phyloP scores from a whole-genome alignment of 2,797 vertebrate species.

The Semotilus atromaculatus region DNA sequence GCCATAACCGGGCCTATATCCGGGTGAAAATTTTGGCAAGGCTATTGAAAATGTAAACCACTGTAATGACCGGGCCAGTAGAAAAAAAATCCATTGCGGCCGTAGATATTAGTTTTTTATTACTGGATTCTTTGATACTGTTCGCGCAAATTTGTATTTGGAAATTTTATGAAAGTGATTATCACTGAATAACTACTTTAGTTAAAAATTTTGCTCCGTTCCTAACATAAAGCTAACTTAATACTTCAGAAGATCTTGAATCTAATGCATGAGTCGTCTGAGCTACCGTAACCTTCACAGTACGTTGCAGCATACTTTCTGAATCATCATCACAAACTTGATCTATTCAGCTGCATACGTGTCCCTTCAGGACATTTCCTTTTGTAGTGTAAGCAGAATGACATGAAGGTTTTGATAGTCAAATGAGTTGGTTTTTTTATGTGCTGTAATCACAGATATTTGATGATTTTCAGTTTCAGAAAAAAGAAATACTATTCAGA shows the following conservation, averaged over 20 bases:
- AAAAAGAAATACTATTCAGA: conserved; percentile 26
- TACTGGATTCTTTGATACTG: background rate
- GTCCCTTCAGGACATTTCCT: background rate
- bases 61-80: background rate
- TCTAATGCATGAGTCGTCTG: background rate
- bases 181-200: background rate
- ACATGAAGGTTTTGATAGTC: conserved; percentile 36
- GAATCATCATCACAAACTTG: background rate
- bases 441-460: conserved; percentile 17
- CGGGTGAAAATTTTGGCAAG: too few relatives aligned
- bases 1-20: too few relatives aligned
- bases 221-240: background rate
- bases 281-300: background rate
- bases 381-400: background rate
- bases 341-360: conserved; percentile 28
- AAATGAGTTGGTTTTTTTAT: conserved; percentile 36
- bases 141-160: background rate
- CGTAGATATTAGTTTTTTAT: background rate
- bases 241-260: background rate
- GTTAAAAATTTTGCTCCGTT: background rate
- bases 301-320: background rate
- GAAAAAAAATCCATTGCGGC: background rate
- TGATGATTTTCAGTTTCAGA: background rate
- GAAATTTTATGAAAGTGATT: background rate
- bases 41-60: background rate